These are phyloP conservation scores for Tuta absoluta DNA, from an alignment of 2,888 invertebrate genomes.

Conservation along the genomic window DNA sequence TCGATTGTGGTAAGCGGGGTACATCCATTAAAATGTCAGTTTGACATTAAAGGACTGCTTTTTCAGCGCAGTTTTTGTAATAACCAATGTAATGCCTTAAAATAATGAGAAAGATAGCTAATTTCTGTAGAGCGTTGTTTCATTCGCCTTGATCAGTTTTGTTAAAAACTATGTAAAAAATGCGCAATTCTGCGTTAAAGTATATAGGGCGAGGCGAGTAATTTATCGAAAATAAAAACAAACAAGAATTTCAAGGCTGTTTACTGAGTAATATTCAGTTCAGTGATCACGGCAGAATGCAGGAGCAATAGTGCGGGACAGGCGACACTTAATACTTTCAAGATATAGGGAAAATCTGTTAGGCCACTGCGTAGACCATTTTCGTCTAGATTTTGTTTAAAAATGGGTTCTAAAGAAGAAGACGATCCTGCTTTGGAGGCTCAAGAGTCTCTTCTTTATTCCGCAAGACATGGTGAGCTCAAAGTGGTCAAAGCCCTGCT, in stretches of 20 bases:
- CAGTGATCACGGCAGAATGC: conserved; percentile 23
- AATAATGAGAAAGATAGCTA: background rate
- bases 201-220: conserved; percentile 24
- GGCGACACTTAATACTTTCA: conserved; percentile 31
- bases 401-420: conserved; percentile 55
- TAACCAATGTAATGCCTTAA: background rate
- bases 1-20: background rate
- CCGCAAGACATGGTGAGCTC: conserved; percentile 83
- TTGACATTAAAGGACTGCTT: background rate
- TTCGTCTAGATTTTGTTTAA: background rate
- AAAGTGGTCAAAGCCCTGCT: conserved; percentile 79
- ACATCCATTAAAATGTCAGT: background rate
- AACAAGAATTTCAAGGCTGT: conserved; percentile 27
- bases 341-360: conserved; percentile 1
- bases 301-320: conserved; percentile 32
- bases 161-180: background rate
- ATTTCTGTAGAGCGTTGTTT: background rate
- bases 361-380: conserved; percentile 1
- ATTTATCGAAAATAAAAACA: conserved; percentile 26
- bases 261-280: conserved; percentile 26
- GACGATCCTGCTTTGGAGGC: conserved; percentile 60
- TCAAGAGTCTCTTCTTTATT: conserved; percentile 82
- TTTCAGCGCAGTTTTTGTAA: background rate
- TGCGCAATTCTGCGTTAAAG: conserved; percentile 5
- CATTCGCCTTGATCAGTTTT: background rate